A percentile compares a stretch with the other conserved stretches of the same genome.
phyloP scores from a whole-genome alignment of 2,797 vertebrate species.

The Delichon dasypus region DNA sequence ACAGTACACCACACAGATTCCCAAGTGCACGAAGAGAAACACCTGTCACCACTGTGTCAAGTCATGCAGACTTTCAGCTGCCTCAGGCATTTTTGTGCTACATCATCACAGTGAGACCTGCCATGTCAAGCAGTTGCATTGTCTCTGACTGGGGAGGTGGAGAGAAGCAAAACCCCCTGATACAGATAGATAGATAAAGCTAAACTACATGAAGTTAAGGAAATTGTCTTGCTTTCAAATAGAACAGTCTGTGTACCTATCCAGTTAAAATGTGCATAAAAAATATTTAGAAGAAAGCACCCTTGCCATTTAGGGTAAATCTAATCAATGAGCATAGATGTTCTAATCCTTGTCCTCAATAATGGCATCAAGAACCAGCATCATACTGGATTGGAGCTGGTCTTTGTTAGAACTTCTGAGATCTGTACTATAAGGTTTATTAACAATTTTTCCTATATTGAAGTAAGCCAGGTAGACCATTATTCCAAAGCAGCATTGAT shows the following conservation, averaged over 20 bases:
- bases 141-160: background rate
- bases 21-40: background rate
- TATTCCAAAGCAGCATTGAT: background rate
- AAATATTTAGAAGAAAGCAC: background rate
- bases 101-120: background rate
- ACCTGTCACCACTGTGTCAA: background rate
- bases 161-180: background rate
- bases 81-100: background rate
- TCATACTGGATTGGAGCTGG: background rate
- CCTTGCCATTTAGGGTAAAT: background rate
- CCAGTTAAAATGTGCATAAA: background rate
- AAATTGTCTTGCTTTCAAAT: background rate
- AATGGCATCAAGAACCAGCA: background rate
- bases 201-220: background rate
- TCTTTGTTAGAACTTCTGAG: background rate
- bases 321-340: background rate
- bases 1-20: background rate
- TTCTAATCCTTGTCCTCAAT: background rate
- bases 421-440: background rate
- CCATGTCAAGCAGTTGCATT: background rate
- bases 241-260: background rate
- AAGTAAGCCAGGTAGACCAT: background rate
- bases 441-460: background rate
- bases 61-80: background rate
- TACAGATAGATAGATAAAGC: no score